Evolutionary conservation across 2,797 vertebrate species (phyloP), one percentile per base, ranked within the genome.

Genomic region (Dendrocincla fuliginosa): DNA sequence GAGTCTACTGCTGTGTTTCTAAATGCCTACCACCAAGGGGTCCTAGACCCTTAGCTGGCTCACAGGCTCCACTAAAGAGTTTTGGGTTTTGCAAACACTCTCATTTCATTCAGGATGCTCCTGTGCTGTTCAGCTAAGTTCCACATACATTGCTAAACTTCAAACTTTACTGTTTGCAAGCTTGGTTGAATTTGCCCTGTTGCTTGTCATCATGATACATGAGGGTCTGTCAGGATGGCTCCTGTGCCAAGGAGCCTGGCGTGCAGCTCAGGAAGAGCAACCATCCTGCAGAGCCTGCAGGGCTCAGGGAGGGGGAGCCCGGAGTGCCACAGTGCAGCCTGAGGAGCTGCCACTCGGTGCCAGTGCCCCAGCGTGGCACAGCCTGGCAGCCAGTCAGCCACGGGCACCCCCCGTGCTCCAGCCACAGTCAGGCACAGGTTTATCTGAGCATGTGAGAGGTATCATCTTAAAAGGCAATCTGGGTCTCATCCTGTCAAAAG

Each of bases 291-390:
- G 57, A 70, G 53, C 42, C 39, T 53, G 25, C 1, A 0, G 6
- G 44, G 44, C 30, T 57, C n/a, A 11, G 25, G 76, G 53, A 60
- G 64, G 8, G n/a, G 80, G 44, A 39, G 23, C 46, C 30, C 30
- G 30, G 27, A 42, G 27, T 80, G 37, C 16, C 17, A 5, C 30
- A 16, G 46, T 32, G 16, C 35, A 61, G 18, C 24, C 74, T 20
- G 52, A 67, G 59, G 23, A 60, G 42, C 33, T 30, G 25, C 5
- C 24, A 69, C 32, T 11, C 4, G 2, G 15, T 39, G 42, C 13
- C 4, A 2, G 13, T 10, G 47, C 35, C 87, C 33, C 59, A 37
- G 8, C 10, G 0, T 0, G 10, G 27, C 6, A 28, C 39, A 24
- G 33, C 14, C 0, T 59, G 41, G 39, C 23, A 13, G 1, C n/a